phyloP scores from a whole-genome alignment of 2,888 invertebrate genomes.

The Hedya salicella region DNA sequence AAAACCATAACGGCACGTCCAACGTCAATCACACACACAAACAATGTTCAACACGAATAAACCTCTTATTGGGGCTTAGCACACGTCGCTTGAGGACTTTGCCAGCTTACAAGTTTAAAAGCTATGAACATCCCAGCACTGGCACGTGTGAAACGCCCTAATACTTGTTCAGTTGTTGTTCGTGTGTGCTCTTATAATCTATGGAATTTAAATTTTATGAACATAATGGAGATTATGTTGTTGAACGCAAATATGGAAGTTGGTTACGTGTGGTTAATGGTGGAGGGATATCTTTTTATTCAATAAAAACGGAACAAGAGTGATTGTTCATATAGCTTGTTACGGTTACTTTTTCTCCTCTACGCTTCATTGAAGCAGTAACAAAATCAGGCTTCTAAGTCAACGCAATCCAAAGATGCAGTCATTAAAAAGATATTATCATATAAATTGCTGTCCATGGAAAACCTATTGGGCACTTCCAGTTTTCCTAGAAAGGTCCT shows the following conservation, averaged over 20 bases:
- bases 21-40: constrained; percentile 5
- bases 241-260: constrained; percentile 7
- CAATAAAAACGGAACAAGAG: too few relatives aligned
- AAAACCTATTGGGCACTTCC: too few relatives aligned
- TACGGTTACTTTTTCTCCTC: too few relatives aligned
- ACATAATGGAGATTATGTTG: constrained; percentile 25
- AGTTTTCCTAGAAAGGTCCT: too few relatives aligned
- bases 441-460: too few relatives aligned
- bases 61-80: constrained; percentile 29
- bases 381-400: too few relatives aligned
- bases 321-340: too few relatives aligned
- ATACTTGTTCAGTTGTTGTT: constrained; percentile 48
- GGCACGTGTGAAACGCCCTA: constrained; percentile 48
- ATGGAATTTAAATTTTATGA: constrained; percentile 38
- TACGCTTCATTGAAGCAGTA: too few relatives aligned
- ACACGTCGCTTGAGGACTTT: constrained; percentile 34
- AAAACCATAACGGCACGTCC: too few relatives aligned
- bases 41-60: constrained; percentile 20
- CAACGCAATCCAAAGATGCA: too few relatives aligned
- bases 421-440: too few relatives aligned
- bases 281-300: too few relatives aligned
- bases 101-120: constrained; percentile 47
- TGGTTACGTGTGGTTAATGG: not conserved
- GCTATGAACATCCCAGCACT: constrained; percentile 48
- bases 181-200: constrained; percentile 30